Conservation (phyloP, 2,113 vertebrate genomes). For the Odobenus rosmarus region DNA sequence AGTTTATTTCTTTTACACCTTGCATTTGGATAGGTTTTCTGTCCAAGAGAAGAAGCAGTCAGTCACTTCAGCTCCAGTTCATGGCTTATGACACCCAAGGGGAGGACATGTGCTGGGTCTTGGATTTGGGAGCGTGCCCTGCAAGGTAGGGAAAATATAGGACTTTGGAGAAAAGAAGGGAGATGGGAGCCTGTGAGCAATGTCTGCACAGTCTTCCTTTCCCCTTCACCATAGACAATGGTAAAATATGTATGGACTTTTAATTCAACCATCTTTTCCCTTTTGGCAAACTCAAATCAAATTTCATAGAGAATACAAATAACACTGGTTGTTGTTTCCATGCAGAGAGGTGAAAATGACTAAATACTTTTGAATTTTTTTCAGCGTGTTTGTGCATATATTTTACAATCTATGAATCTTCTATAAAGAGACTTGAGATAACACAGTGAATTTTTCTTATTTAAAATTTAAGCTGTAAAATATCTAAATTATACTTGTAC, state of each 20-base stretch:
- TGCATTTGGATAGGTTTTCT: slow-evolving; percentile 23
- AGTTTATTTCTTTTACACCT: slow-evolving; percentile 17
- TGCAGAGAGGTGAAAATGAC: slow-evolving; percentile 1
- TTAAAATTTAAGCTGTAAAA: slow-evolving; percentile 19
- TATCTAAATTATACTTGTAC: not conserved
- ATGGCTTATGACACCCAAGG: not conserved
- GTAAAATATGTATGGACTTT: not conserved
- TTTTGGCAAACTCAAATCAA: not conserved
- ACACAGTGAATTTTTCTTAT: not conserved
- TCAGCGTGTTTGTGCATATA: not conserved
- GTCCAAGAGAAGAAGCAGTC: not conserved
- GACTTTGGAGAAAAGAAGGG: not conserved
- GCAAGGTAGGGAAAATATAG: not conserved
- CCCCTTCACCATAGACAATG: not conserved
- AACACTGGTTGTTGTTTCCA: not conserved
- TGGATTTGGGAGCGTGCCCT: not conserved
- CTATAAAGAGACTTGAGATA: slow-evolving; percentile 9
- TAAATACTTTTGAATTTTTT: not conserved
- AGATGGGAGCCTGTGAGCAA: not conserved
- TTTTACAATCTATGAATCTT: slow-evolving; percentile 24
- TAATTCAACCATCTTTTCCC: not conserved
- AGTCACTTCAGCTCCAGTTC: not conserved
- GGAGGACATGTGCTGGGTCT: not conserved
- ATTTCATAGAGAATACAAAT: not conserved
- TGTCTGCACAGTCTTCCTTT: not conserved